These are phyloP conservation scores for Microtus oregoni DNA, from an alignment of 2,113 vertebrate genomes.

Conservation along the genomic window DNA sequence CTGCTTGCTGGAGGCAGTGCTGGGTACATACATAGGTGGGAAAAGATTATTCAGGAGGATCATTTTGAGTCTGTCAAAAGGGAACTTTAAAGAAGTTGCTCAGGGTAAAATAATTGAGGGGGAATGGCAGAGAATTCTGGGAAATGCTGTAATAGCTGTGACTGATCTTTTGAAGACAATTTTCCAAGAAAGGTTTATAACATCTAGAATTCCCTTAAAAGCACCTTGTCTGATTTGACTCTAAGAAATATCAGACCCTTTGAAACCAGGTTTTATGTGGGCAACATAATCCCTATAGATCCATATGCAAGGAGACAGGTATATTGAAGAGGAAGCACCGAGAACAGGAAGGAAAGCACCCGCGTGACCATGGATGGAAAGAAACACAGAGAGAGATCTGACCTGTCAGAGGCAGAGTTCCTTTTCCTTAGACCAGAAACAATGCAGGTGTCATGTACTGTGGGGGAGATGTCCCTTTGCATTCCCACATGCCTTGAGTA, in stretches of 20 bases:
- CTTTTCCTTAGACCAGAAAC: background rate
- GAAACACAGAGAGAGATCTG: background rate
- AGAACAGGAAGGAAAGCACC: background rate
- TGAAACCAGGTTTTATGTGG: background rate
- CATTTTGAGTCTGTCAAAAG: background rate
- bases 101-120: background rate
- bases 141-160: background rate
- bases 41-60: background rate
- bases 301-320: background rate
- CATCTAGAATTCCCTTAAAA: background rate
- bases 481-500: too few relatives aligned
- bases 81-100: background rate
- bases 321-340: accelerated
- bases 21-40: background rate
- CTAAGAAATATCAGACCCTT: background rate
- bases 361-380: background rate
- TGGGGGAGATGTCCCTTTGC: background rate
- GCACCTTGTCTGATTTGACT: background rate
- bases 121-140: background rate
- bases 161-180: background rate
- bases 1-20: too few relatives aligned
- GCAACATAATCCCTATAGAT: accelerated
- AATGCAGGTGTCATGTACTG: background rate
- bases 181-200: background rate
- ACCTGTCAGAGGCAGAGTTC: background rate